Evolutionary conservation across 1,140 invertebrate species (phyloP), one percentile per base, ranked within the genome.

Genomic region (Philaenus spumarius): DNA sequence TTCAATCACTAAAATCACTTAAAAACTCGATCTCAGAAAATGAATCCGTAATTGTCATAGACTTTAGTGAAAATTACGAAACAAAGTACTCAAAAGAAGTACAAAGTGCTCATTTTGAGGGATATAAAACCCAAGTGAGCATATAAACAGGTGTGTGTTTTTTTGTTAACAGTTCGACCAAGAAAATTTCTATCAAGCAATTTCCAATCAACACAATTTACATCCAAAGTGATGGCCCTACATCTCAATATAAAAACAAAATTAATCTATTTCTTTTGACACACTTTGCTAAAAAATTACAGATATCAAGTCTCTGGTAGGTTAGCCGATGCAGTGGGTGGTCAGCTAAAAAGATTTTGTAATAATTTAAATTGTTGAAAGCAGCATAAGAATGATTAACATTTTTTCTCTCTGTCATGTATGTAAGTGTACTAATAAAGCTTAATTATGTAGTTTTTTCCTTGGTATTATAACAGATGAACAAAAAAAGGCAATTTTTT

Each of bases 311-410:
- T 56, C 56, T 62, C 24, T 11, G 77, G 76, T 63, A 73, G 73
- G 2, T 65, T 67, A n/a, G 68, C 72, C 39, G 71, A 76, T 71
- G 73, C 72, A 30, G 64, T 75, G 55, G 75, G 73, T 12, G 71
- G 68, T 34, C 40, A 50, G 15, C 43, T 77, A 23, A 78, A 77
- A 66, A 67, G 62, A 58, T 68, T 67, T 52, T 67, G 65, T 20
- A 68, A 73, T 60, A 63, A 58, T n/a, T n/a, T n/a, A n/a, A n/a
- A n/a, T n/a, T n/a, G n/a, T n/a, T n/a, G n/a, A n/a, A n/a, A n/a
- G n/a, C n/a, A n/a, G n/a, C n/a, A n/a, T n/a, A n/a, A n/a, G n/a
- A n/a, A n/a, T n/a, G n/a, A n/a, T n/a, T n/a, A n/a, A n/a, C n/a
- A n/a, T n/a, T n/a, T n/a, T n/a, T n/a, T n/a, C n/a, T n/a, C n/a